phyloP scores from a whole-genome alignment of 1,140 invertebrate genomes.

The Camponotus floridanus region DNA sequence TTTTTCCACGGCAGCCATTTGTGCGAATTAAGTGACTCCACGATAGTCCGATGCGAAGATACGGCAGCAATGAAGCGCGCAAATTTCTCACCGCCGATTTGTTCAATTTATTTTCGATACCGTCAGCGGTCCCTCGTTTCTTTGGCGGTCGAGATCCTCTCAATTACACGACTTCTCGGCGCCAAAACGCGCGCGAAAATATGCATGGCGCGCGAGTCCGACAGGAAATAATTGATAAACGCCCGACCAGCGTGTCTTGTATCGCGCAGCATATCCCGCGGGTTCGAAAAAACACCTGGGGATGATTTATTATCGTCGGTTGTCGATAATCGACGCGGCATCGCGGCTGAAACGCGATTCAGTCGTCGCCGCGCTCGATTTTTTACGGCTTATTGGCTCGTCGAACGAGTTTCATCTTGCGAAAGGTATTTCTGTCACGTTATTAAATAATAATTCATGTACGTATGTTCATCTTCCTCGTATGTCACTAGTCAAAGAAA shows the following conservation, averaged over 20 bases:
- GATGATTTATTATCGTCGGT: slow-evolving; percentile 70
- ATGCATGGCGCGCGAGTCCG: slow-evolving; percentile 24
- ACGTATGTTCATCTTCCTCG: neutral
- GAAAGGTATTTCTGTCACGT: slow-evolving; percentile 28
- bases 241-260: slow-evolving; percentile 59
- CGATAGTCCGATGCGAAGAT: slow-evolving; percentile 49
- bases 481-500: neutral
- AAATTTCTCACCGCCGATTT: slow-evolving; percentile 64
- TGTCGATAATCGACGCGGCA: slow-evolving; percentile 73
- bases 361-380: slow-evolving; percentile 33
- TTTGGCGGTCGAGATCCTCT: neutral
- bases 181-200: slow-evolving; percentile 9
- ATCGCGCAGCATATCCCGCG: slow-evolving; percentile 59
- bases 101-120: slow-evolving; percentile 57
- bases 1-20: slow-evolving; percentile 41
- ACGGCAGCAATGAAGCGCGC: slow-evolving; percentile 48
- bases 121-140: neutral
- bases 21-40: slow-evolving; percentile 59
- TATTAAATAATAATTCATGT: slow-evolving; percentile 60
- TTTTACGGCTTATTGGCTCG: slow-evolving; percentile 71
- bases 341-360: slow-evolving; percentile 66
- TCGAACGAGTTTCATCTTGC: slow-evolving; percentile 32
- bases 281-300: slow-evolving; percentile 31
- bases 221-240: slow-evolving; percentile 69
- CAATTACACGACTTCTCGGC: slow-evolving; percentile 38